Evolutionary conservation across 2,888 invertebrate genomes (phyloP).

Genomic region (Drosophila koepferae): DNA sequence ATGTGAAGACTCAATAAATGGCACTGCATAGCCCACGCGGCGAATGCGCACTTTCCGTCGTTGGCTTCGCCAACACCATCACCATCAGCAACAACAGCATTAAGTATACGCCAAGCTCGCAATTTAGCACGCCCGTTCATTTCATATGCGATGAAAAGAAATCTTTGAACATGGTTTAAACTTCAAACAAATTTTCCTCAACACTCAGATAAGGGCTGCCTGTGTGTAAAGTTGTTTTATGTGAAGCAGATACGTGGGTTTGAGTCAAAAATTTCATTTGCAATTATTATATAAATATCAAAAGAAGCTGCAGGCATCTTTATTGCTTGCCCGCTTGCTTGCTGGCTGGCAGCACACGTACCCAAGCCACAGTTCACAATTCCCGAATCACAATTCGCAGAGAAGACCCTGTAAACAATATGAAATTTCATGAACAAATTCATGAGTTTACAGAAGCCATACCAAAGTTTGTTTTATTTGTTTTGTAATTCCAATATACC

Average conservation of each 20-base stretch:
- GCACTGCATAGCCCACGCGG: conserved; percentile 23
- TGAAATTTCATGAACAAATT: conserved; percentile 50
- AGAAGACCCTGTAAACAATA: conserved; percentile 25
- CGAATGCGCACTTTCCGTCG: conserved; percentile 54
- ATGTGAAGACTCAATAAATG: conserved; percentile 28
- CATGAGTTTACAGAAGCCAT: conserved; percentile 4
- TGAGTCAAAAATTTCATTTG: conserved; percentile 55
- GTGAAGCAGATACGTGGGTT: conserved; percentile 30
- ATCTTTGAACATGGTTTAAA: conserved; percentile 51
- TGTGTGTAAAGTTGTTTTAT: conserved; percentile 41
- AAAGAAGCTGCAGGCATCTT: conserved; percentile 60
- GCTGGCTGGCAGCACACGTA: conserved; percentile 20
- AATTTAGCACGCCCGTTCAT: conserved; percentile 51
- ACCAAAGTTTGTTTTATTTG: conserved; percentile 46
- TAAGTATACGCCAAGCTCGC: conserved; percentile 35
- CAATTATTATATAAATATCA: conserved; percentile 62
- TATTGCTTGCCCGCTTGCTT: conserved; percentile 35
- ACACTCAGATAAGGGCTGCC: conserved; percentile 16
- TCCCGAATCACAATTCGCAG: not conserved
- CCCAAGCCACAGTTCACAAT: not conserved
- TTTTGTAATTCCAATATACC: conserved; percentile 14
- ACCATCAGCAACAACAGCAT: conserved; percentile 18
- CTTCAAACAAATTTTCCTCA: conserved; percentile 33
- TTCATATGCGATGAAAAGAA: conserved; percentile 55
- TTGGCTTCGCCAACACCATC: not conserved